A percentile compares a stretch with the other conserved stretches of the same genome.
Conservation (phyloP, 2,888 invertebrate genomes). For the Podotricha telesiphe region DNA sequence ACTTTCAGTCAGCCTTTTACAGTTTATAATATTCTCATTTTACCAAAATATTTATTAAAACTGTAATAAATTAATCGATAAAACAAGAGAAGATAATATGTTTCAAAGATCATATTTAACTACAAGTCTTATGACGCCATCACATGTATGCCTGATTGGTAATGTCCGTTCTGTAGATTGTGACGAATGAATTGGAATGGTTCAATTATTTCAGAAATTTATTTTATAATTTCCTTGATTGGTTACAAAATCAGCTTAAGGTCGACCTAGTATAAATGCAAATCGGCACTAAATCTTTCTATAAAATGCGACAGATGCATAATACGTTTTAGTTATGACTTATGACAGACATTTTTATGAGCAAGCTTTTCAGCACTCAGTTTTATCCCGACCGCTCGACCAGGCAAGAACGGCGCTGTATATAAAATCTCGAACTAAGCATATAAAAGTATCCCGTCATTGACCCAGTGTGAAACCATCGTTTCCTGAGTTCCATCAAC, state of each 20-base stretch:
- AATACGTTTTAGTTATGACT: neutral
- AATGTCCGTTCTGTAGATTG: too few species aligned
- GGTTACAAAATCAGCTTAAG: neutral
- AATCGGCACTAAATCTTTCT: neutral
- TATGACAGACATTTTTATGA: neutral
- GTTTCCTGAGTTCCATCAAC: slow-evolving; percentile 48
- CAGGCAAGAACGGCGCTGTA: neutral
- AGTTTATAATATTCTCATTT: too few species aligned
- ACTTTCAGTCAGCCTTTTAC: too few species aligned
- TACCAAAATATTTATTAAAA: too few species aligned
- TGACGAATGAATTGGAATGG: too few species aligned
- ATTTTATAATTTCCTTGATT: neutral
- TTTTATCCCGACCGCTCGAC: neutral
- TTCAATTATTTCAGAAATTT: too few species aligned
- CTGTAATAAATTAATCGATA: too few species aligned
- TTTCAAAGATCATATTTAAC: too few species aligned
- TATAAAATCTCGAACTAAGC: neutral
- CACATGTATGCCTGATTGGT: too few species aligned
- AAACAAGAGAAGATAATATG: too few species aligned
- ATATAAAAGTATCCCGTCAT: slow-evolving; percentile 13
- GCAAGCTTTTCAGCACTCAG: neutral
- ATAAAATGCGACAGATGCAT: neutral
- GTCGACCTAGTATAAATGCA: neutral
- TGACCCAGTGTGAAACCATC: slow-evolving; percentile 30
- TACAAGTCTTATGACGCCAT: too few species aligned